Percentiles rank a stretch among this genome's conserved stretches.
phyloP scores from a whole-genome alignment of 2,888 invertebrate genomes.

The Leptopilina drosophilae region DNA sequence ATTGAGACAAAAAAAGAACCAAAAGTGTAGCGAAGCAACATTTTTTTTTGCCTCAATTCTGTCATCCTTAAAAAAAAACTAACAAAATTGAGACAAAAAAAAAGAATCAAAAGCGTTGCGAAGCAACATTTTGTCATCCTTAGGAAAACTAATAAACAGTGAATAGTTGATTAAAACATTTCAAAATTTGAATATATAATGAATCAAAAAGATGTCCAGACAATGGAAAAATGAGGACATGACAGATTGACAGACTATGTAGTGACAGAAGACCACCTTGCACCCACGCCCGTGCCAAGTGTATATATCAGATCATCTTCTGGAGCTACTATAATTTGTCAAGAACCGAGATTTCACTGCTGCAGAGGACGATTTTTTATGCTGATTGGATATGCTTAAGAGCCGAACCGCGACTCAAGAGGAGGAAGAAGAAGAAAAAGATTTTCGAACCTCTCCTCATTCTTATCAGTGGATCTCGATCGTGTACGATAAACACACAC shows the following conservation, averaged over 20 bases:
- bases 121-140: too few species aligned
- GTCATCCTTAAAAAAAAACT: too few species aligned
- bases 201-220: constrained; percentile 6
- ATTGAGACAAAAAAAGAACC: too few species aligned
- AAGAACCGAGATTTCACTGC: constrained; percentile 55
- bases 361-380: constrained; percentile 31
- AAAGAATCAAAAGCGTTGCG: too few species aligned
- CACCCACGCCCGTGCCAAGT: constrained; percentile 55
- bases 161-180: too few species aligned
- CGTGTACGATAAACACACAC: constrained; percentile 9
- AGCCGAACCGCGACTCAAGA: constrained; percentile 21
- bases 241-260: constrained; percentile 61
- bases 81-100: too few species aligned
- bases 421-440: background rate
- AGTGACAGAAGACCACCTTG: constrained; percentile 64
- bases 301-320: constrained; percentile 60
- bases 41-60: too few species aligned
- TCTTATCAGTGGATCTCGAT: constrained; percentile 28
- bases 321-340: constrained; percentile 66
- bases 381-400: constrained; percentile 52
- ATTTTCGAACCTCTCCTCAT: background rate
- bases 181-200: too few species aligned
- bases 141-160: too few species aligned
- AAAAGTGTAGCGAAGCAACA: too few species aligned
- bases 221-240: constrained; percentile 50